phyloP scores from a whole-genome alignment of 2,888 invertebrate genomes.

The Drosophila kuntzei region DNA sequence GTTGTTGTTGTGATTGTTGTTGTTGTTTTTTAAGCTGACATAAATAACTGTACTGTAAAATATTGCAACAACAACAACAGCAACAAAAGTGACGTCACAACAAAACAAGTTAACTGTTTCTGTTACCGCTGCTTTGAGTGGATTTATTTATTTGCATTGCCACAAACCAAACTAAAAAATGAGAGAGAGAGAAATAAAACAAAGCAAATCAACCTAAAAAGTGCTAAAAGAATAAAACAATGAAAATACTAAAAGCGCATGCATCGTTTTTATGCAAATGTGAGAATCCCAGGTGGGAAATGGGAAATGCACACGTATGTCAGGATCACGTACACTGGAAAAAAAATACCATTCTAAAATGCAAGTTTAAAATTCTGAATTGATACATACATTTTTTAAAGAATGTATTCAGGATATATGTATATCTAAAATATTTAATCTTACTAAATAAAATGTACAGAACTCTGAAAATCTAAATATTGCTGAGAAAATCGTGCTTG shows the following conservation, averaged over 20 bases:
- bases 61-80: constrained; percentile 21
- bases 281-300: constrained; percentile 44
- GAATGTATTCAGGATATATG: no score
- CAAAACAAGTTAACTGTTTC: constrained; percentile 18
- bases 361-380: no score
- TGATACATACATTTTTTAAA: no score
- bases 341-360: no score
- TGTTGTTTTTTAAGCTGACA: constrained; percentile 25
- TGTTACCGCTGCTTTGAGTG: constrained; percentile 49
- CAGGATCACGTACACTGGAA: background rate
- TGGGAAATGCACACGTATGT: constrained; percentile 40
- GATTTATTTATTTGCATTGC: constrained; percentile 66
- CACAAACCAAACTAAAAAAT: constrained; percentile 1
- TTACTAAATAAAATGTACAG: no score
- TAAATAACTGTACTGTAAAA: constrained; percentile 56
- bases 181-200: constrained; percentile 10
- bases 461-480: no score
- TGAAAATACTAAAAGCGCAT: constrained; percentile 42
- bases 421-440: no score
- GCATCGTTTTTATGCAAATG: constrained; percentile 72
- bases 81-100: constrained; percentile 21
- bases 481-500: no score
- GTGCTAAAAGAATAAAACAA: constrained; percentile 21
- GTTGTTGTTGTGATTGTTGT: no score
- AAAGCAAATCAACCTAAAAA: constrained; percentile 45